A percentile compares a stretch with the other conserved stretches of the same genome.
These are phyloP conservation scores for Symphodus melops DNA, from an alignment of 2,113 vertebrate genomes.

Conservation along the genomic window DNA sequence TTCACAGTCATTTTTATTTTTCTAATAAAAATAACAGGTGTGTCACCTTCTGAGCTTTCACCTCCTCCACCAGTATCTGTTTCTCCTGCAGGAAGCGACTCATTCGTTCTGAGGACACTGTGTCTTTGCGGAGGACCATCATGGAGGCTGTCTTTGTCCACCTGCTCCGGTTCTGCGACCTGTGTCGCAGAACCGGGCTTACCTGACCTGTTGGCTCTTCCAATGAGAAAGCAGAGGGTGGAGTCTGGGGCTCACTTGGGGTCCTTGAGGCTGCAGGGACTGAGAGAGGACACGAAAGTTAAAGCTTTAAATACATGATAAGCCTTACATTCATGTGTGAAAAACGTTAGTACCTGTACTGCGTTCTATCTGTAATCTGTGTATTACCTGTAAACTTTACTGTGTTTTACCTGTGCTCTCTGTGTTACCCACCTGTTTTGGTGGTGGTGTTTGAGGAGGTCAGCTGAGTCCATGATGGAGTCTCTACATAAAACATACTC, in stretches of 20 bases:
- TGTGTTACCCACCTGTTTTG: background rate
- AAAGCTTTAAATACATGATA: background rate
- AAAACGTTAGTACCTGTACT: no score
- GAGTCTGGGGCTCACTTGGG: background rate
- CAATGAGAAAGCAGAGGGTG: background rate
- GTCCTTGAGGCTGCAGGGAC: background rate
- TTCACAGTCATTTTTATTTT: background rate
- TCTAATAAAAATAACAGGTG: background rate
- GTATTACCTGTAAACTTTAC: no score
- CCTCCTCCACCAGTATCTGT: slow-evolving; percentile 85
- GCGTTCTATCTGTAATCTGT: no score
- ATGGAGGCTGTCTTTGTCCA: slow-evolving; percentile 77
- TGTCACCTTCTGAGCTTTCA: slow-evolving; percentile 92
- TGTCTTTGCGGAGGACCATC: slow-evolving; percentile 75
- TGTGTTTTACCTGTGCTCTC: no score
- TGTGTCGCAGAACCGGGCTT: background rate
- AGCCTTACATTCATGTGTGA: background rate
- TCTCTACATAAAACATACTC: slow-evolving; percentile 74
- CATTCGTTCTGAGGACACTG: slow-evolving; percentile 65
- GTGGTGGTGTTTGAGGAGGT: background rate
- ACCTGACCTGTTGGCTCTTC: slow-evolving; percentile 8
- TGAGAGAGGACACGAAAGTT: background rate
- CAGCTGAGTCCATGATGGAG: background rate
- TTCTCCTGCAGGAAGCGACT: slow-evolving; percentile 86
- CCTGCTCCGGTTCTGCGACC: slow-evolving; percentile 14